A percentile compares a stretch with the other conserved stretches of the same genome.
These are phyloP conservation scores for Caenorhabditis wallacei DNA, from an alignment of 2,888 invertebrate species.

Conservation along the genomic window DNA sequence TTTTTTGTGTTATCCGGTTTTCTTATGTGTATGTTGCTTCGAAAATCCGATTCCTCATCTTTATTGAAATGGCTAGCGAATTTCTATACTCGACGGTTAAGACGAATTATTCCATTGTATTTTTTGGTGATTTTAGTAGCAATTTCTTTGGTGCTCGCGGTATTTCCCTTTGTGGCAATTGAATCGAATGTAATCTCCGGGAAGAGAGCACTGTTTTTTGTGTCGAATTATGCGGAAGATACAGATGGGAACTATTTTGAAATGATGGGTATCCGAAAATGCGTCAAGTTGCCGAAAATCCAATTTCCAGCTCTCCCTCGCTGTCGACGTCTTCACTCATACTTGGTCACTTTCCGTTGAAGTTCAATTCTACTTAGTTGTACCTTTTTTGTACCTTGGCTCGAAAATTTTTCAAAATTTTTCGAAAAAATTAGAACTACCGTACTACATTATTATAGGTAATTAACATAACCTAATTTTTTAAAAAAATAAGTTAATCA, in stretches of 20 bases:
- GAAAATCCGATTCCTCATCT: neutral
- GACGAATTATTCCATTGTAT: neutral
- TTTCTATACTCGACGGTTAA: neutral
- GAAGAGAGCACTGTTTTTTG: neutral
- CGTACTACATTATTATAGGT: too few relatives aligned
- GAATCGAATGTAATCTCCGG: neutral
- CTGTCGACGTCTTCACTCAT: constrained; percentile 1
- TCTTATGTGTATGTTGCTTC: neutral
- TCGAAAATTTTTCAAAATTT: too few relatives aligned
- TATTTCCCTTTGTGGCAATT: neutral
- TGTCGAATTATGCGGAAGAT: neutral
- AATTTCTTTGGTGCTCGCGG: neutral
- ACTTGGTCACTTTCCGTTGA: neutral
- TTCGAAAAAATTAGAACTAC: too few relatives aligned
- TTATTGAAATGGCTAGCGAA: neutral
- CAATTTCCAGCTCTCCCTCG: neutral
- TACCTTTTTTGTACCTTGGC: constrained; percentile 1
- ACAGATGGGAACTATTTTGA: neutral
- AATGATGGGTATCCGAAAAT: neutral
- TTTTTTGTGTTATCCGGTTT: neutral
- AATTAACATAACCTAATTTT: too few relatives aligned
- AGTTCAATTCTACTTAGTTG: neutral
- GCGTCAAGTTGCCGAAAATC: too few relatives aligned
- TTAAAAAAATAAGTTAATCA: neutral
- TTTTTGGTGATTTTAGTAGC: neutral